Percentiles rank a stretch among this genome's conserved stretches.
Conservation (phyloP, 1,140 invertebrate species). For the Ips nitidus region DNA sequence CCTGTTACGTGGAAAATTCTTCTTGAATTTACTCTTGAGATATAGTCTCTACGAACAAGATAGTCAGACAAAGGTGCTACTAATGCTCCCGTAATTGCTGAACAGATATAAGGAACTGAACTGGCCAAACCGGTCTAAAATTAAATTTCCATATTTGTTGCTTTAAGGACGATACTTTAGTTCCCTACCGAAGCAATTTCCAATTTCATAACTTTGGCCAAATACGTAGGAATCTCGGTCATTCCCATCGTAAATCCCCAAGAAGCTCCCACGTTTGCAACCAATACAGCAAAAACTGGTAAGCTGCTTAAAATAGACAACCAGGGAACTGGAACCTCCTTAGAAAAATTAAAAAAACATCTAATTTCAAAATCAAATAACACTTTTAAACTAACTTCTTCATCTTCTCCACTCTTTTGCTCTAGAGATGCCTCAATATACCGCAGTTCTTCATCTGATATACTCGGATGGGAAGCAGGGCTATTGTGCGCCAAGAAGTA, state of each 20-base stretch:
- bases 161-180: neutral
- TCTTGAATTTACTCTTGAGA: constrained; percentile 3
- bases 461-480: constrained; percentile 28
- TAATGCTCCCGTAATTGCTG: neutral
- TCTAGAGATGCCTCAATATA: constrained; percentile 32
- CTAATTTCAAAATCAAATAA: neutral
- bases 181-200: constrained; percentile 37
- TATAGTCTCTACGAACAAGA: neutral
- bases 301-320: constrained; percentile 33
- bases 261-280: constrained; percentile 30
- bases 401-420: constrained; percentile 3
- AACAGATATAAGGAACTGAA: constrained; percentile 1
- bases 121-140: constrained; percentile 6
- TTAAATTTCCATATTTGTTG: neutral
- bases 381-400: constrained; percentile 7
- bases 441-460: constrained; percentile 28
- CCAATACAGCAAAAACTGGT: constrained; percentile 38
- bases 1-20: neutral
- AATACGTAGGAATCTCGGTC: constrained; percentile 41
- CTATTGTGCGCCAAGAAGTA: constrained; percentile 28
- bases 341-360: neutral
- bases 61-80: constrained; percentile 11
- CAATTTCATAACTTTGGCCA: constrained; percentile 39
- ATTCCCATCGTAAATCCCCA: constrained; percentile 40
- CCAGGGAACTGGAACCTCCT: constrained; percentile 38